Percentiles rank a stretch among this genome's conserved stretches.
These are phyloP conservation scores for Noctua janthe DNA, from an alignment of 2,888 invertebrate genomes.

Conservation along the genomic window DNA sequence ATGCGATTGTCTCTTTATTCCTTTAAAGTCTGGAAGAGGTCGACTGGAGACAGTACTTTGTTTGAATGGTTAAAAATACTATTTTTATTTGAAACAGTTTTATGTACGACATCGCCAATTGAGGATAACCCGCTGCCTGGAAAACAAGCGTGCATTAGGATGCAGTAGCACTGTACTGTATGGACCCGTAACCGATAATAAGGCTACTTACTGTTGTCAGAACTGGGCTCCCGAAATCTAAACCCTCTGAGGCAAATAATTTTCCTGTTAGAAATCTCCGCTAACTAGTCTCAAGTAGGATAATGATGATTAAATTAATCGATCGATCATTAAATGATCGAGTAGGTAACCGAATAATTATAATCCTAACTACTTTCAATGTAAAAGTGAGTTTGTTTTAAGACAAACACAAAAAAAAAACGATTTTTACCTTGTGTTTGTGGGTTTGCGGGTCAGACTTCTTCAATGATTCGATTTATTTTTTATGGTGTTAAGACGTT, in stretches of 20 bases:
- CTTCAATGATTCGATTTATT: too few species aligned
- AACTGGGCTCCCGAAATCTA: not conserved
- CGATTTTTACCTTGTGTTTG: too few species aligned
- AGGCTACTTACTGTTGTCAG: not conserved
- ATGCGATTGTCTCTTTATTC: slow-evolving; percentile 30
- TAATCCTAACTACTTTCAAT: not conserved
- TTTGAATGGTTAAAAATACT: slow-evolving; percentile 19
- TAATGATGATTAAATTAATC: not conserved
- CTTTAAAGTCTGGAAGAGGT: slow-evolving; percentile 8
- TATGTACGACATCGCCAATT: not conserved
- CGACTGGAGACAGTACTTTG: slow-evolving; percentile 6
- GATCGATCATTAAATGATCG: too few species aligned
- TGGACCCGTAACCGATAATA: not conserved
- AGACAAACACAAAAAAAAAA: not conserved
- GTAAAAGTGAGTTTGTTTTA: not conserved
- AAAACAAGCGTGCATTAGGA: not conserved
- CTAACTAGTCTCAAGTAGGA: not conserved
- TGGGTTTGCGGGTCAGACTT: too few species aligned
- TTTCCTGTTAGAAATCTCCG: not conserved
- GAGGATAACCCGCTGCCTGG: not conserved
- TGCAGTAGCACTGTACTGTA: not conserved
- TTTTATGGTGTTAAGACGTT: too few species aligned
- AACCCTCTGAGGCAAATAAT: not conserved
- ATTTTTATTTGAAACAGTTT: not conserved
- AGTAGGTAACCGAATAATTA: not conserved